A percentile compares a stretch with the other conserved stretches of the same genome.
These are phyloP conservation scores for Microcebus lehilahytsara DNA, from an alignment of 2,113 vertebrate species.

Conservation along the genomic window DNA sequence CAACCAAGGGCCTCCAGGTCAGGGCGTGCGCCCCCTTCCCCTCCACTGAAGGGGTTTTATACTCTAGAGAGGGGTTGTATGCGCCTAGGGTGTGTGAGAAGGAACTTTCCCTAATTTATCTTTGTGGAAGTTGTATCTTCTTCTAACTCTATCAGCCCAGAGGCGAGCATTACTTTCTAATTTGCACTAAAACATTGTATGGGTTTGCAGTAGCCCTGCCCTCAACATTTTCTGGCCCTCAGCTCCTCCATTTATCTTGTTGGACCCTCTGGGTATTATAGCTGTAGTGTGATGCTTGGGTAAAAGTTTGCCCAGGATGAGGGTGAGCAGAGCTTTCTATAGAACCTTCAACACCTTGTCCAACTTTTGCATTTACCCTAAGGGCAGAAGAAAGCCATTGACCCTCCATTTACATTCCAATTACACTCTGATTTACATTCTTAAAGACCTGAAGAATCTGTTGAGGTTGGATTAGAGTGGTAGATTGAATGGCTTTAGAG, in stretches of 20 bases:
- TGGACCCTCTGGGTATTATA: too few relatives aligned
- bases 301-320: neutral
- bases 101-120: neutral
- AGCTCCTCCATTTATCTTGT: neutral
- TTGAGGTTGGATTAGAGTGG: neutral
- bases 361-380: neutral
- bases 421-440: neutral
- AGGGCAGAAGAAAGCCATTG: neutral
- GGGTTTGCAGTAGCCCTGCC: neutral
- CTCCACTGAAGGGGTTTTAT: neutral
- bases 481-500: neutral
- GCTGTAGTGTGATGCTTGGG: neutral
- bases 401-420: neutral
- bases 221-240: neutral
- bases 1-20: too few relatives aligned
- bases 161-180: neutral
- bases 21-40: fast-evolving
- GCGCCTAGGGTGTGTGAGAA: neutral
- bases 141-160: neutral
- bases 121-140: neutral
- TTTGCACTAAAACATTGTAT: neutral
- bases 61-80: neutral
- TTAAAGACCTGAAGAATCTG: neutral
- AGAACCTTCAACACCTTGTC: neutral
- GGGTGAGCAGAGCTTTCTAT: fast-evolving